phyloP scores from a whole-genome alignment of 1,140 invertebrate genomes.

The Trichonephila clavata region DNA sequence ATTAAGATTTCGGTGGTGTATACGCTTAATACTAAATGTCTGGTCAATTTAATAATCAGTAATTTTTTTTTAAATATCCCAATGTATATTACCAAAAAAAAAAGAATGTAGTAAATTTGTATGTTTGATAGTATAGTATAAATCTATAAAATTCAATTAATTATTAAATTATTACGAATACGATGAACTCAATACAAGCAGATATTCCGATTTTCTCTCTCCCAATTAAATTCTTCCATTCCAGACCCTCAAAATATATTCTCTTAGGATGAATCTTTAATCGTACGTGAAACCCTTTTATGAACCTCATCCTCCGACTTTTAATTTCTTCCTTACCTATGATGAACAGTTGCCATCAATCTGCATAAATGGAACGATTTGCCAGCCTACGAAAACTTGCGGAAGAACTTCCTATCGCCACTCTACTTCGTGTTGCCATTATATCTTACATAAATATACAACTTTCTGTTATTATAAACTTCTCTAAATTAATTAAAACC shows the following conservation, averaged over 20 bases:
- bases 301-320: conserved; percentile 24
- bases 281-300: not conserved
- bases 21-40: too few relatives aligned
- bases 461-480: conserved; percentile 73
- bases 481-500: conserved; percentile 74
- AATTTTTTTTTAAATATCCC: too few relatives aligned
- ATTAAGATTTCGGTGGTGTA: too few relatives aligned
- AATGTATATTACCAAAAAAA: too few relatives aligned
- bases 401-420: not conserved
- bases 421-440: conserved; percentile 6
- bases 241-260: not conserved
- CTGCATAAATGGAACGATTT: conserved; percentile 49
- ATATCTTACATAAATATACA: conserved; percentile 64
- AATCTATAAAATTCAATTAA: too few relatives aligned
- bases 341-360: conserved; percentile 28
- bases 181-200: too few relatives aligned
- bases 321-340: conserved; percentile 32
- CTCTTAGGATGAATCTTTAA: not conserved
- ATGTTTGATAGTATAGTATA: too few relatives aligned
- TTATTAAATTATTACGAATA: too few relatives aligned
- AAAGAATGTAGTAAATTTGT: too few relatives aligned
- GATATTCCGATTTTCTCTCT: not conserved
- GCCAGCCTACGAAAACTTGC: not conserved
- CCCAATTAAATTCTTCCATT: not conserved
- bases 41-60: too few relatives aligned